Evolutionary conservation across 2,888 invertebrate genomes (phyloP).

Genomic region (Hypomecis punctinalis): DNA sequence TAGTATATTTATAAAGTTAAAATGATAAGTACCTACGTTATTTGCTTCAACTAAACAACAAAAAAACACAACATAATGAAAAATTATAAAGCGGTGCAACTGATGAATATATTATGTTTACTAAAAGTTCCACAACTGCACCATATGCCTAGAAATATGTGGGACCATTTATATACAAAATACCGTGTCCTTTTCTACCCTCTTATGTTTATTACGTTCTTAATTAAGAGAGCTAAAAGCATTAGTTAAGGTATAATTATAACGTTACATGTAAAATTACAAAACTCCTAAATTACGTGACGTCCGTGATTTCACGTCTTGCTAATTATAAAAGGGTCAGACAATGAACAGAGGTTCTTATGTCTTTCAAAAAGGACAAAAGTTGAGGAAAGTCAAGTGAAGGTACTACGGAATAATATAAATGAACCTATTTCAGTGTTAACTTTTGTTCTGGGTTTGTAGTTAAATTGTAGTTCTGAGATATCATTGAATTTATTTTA

Average conservation of each 20-base stretch:
- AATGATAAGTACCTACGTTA: no score
- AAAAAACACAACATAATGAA: no score
- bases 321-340: slow-evolving; percentile 7
- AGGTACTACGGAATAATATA: no score
- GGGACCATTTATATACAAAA: slow-evolving; percentile 5
- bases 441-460: no score
- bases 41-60: no score
- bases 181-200: slow-evolving; percentile 4
- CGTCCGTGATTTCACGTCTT: slow-evolving; percentile 4
- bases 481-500: no score
- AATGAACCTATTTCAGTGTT: no score
- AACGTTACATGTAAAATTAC: slow-evolving; percentile 5
- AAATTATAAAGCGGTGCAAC: no score
- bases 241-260: slow-evolving; percentile 10
- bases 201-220: slow-evolving; percentile 11
- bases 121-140: slow-evolving; percentile 1
- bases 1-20: no score
- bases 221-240: slow-evolving; percentile 23
- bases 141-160: background rate
- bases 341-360: slow-evolving; percentile 11
- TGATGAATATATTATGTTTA: no score
- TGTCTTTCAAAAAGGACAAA: background rate
- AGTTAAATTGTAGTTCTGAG: no score
- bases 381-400: no score
- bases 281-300: slow-evolving; percentile 5